These are phyloP conservation scores for Zoanthus sansibaricus DNA, from an alignment of 92 coral and sea anemone genomes.

Conservation along the genomic window DNA sequence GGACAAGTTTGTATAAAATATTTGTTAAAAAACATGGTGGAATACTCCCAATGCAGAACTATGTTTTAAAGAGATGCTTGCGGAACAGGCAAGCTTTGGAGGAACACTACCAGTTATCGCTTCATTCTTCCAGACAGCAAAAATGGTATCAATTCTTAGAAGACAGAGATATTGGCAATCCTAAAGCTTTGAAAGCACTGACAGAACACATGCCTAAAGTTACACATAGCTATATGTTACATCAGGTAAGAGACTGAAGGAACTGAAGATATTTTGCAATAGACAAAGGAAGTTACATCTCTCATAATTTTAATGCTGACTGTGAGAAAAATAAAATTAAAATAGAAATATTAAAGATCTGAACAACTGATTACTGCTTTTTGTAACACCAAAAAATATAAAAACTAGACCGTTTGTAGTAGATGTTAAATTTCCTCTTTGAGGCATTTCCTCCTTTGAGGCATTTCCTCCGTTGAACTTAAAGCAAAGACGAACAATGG, in stretches of 20 bases:
- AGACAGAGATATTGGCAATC: conserved; percentile 95
- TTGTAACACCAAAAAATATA: too few relatives aligned
- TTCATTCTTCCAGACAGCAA: conserved; percentile 99
- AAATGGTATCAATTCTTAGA: conserved; percentile 99
- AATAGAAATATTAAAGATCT: too few relatives aligned
- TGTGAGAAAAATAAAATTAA: too few relatives aligned
- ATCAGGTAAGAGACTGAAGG: conserved; percentile 70
- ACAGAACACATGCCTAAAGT: conserved; percentile 99
- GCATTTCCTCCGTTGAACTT: too few relatives aligned
- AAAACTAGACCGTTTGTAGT: too few relatives aligned
- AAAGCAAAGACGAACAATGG: too few relatives aligned
- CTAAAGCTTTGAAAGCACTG: conserved; percentile 94
- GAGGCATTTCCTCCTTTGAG: too few relatives aligned
- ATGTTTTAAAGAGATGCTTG: conserved; percentile 96
- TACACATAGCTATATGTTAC: conserved; percentile 99
- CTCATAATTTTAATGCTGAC: too few relatives aligned
- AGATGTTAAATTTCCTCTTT: too few relatives aligned
- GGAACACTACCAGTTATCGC: conserved; percentile 96
- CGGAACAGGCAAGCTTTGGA: conserved; percentile 99
- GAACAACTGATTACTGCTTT: too few relatives aligned
- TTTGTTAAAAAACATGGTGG: conserved; percentile 98
- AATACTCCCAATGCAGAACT: conserved; percentile 91
- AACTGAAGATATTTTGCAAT: too few relatives aligned
- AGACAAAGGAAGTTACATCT: too few relatives aligned
- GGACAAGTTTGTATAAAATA: conserved; percentile 97